Base-by-base conservation (phyloP, 2,113 vertebrate genomes). In the Empidonax alnorum region DNA sequence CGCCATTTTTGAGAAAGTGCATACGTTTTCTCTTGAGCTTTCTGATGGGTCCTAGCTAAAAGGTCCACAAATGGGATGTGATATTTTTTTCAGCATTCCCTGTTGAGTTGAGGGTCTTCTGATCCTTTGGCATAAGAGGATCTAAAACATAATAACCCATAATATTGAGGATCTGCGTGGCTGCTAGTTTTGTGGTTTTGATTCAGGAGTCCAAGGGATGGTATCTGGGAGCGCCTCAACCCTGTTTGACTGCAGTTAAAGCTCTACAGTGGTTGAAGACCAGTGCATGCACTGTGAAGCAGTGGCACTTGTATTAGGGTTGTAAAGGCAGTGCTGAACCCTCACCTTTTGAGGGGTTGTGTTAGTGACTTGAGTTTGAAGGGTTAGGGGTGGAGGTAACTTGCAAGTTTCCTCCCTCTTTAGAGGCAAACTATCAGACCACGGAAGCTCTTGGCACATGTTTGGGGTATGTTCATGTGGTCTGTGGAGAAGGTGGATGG, bases 291-390 rank as follows among this genome's bases (percentile, higher is more conserved):
- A 0, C 65, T 77, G 31, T 61, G 79, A 56, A 80, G 55, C 2
- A 3, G 5, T 8, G 46, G 21, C 9, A 0, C 47, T 31, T 33
- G 35, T 52, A 68, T 21, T 6, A 4, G 25, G 20, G 22, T 13
- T 52, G 75, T 41, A 21, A 14, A 21, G 79, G 30, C 35, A 27
- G 14, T 5, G 20, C 41, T 62, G 53, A 66, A 46, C 28, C 33
- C 2, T 8, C 0, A 0, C 35, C 25, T 49, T 71, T 67, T 0
- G 2, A 11, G 39, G 27, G 12, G 0, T 11, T 69, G 23, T 27
- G 52, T 23, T 52, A 21, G 20, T 59, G 42, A 20, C 39, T 90
- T 80, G 49, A 49, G 23, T 73, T 81, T 87, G 25, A 52, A 49
- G 37, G 27, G 25, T 31, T 27, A 63, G 44, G 11, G 22, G 14